Evolutionary conservation across 2,888 invertebrate species (phyloP).

Genomic region (Fabriciana adippe): DNA sequence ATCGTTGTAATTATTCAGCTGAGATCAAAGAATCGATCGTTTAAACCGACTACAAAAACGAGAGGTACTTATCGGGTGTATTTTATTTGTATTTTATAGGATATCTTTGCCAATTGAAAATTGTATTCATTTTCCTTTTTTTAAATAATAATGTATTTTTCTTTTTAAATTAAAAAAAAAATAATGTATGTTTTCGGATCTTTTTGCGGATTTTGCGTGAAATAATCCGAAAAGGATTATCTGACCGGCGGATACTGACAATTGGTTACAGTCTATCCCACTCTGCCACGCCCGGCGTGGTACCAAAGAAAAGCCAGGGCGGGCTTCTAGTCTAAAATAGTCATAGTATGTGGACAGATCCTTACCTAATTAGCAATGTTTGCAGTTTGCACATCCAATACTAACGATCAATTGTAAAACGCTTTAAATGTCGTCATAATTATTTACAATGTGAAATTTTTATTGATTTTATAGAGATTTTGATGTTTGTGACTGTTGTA

Average conservation of each 20-base stretch:
- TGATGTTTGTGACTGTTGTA: slow-evolving; percentile 76
- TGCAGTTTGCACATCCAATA: slow-evolving; percentile 46
- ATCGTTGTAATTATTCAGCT: too few species aligned
- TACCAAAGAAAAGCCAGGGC: neutral
- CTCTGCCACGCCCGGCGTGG: too few species aligned
- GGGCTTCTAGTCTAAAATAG: neutral
- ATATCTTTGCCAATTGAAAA: too few species aligned
- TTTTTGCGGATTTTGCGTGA: too few species aligned
- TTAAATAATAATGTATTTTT: neutral
- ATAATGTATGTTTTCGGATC: neutral
- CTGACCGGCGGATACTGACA: too few species aligned
- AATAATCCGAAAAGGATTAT: too few species aligned
- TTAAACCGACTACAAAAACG: too few species aligned
- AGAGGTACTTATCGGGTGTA: too few species aligned
- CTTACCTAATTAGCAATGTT: neutral
- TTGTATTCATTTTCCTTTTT: too few species aligned
- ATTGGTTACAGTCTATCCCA: too few species aligned
- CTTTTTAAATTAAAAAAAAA: neutral
- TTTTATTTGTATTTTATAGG: too few species aligned
- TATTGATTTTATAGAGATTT: slow-evolving; percentile 71
- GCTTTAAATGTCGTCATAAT: slow-evolving; percentile 78
- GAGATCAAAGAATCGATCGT: too few species aligned
- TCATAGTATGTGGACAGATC: slow-evolving; percentile 25
- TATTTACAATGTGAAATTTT: slow-evolving; percentile 69
- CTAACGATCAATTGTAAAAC: slow-evolving; percentile 73